Conservation (phyloP, 1,140 invertebrate genomes). For the Tetranychus urticae region DNA sequence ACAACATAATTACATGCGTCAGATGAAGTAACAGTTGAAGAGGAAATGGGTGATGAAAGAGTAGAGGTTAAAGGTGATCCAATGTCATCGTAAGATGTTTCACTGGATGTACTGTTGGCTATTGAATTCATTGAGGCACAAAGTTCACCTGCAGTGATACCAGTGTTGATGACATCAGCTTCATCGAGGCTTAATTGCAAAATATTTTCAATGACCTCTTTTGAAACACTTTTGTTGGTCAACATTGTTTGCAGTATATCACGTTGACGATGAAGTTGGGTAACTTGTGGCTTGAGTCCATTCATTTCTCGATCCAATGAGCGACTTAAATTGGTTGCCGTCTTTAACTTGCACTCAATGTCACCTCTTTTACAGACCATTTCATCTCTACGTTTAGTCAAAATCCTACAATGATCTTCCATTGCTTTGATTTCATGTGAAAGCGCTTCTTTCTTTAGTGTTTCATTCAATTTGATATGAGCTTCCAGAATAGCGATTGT, state of each 20-base stretch:
- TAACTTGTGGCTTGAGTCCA: constrained; percentile 57
- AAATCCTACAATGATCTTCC: constrained; percentile 5
- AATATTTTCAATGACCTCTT: constrained; percentile 13
- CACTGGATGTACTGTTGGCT: too few relatives aligned
- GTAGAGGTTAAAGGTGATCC: too few relatives aligned
- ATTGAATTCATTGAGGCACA: too few relatives aligned
- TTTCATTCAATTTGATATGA: constrained; percentile 55
- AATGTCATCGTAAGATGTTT: too few relatives aligned
- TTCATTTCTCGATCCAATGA: constrained; percentile 66
- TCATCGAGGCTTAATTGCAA: neutral
- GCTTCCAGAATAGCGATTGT: constrained; percentile 66
- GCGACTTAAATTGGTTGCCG: constrained; percentile 38
- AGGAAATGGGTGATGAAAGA: too few relatives aligned
- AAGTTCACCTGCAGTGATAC: too few relatives aligned
- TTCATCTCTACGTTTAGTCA: constrained; percentile 1
- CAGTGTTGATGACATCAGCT: neutral
- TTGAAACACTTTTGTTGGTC: constrained; percentile 10
- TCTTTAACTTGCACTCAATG: constrained; percentile 51
- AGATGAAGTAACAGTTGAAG: neutral
- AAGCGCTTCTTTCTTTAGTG: constrained; percentile 48
- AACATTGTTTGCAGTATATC: constrained; percentile 22
- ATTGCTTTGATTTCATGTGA: constrained; percentile 46
- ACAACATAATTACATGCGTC: neutral
- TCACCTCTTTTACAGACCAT: constrained; percentile 68
- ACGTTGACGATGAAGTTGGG: constrained; percentile 35